Percentiles rank a stretch among this genome's conserved stretches.
Conservation (phyloP, 1,140 invertebrate species). For the Diabrotica undecimpunctata region DNA sequence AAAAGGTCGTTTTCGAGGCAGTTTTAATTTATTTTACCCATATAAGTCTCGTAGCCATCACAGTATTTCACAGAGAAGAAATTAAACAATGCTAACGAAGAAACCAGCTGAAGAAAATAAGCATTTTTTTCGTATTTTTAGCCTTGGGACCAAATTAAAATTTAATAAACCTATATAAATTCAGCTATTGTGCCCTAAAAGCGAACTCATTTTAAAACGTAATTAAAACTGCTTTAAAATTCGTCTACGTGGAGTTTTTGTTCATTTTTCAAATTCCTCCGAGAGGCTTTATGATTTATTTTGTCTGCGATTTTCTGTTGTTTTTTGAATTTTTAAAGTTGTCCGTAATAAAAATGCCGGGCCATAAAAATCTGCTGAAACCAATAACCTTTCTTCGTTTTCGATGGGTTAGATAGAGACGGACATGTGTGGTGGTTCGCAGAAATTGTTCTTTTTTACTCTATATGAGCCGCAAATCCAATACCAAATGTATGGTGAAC, state of each 20-base stretch:
- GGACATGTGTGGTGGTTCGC: constrained; percentile 11
- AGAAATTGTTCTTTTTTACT: constrained; percentile 22
- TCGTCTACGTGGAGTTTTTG: constrained; percentile 25
- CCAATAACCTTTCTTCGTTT: constrained; percentile 24
- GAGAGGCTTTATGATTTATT: constrained; percentile 36
- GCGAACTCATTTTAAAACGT: constrained; percentile 35
- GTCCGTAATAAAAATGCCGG: constrained; percentile 35
- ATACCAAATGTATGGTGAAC: constrained; percentile 13
- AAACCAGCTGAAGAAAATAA: constrained; percentile 11
- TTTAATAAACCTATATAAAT: constrained; percentile 38
- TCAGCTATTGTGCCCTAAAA: constrained; percentile 35
- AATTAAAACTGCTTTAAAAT: constrained; percentile 34
- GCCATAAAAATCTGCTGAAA: constrained; percentile 31
- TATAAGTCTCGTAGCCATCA: constrained; percentile 14
- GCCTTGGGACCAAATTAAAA: constrained; percentile 31
- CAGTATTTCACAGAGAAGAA: constrained; percentile 22
- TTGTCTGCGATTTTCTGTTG: constrained; percentile 37
- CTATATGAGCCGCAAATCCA: constrained; percentile 16
- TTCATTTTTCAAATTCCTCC: constrained; percentile 29
- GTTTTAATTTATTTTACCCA: constrained; percentile 11
- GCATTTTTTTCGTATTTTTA: constrained; percentile 25
- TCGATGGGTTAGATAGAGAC: constrained; percentile 19
- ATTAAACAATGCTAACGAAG: constrained; percentile 18
- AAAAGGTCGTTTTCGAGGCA: neutral
- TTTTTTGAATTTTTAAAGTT: constrained; percentile 38